Evolutionary conservation across 2,888 invertebrate species (phyloP), one percentile per base, ranked within the genome.

Genomic region (Cepaea hortensis): DNA sequence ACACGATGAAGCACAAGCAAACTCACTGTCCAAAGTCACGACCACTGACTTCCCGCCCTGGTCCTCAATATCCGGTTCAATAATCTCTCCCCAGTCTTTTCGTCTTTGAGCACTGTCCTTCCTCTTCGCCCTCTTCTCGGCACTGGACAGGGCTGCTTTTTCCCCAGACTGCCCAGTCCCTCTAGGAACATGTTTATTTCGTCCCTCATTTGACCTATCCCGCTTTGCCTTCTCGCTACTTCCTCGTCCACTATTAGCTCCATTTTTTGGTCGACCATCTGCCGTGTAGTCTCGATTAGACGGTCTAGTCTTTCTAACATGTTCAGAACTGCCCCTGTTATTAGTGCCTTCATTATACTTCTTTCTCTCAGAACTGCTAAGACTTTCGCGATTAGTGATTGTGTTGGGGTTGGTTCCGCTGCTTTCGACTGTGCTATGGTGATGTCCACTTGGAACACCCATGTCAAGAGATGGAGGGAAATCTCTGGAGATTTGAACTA

Each of bases 1-100:
- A 5, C n/a, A 6, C 23, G n/a, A 23, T 9, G 6, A 5, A n/a
- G 46, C 9, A 18, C 18, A 80, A 62, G 18, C 13, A 9, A 83
- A 84, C 76, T 84, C 23, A 84, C 84, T 76, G 35, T 76, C 15
- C 3, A 84, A 35, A 3, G 65, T 75, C 1, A 35, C 48, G 7
- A 46, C 84, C 7, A 76, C 84, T 3, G 84, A 84, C 13, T 15
- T 61, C 46, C 84, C 84, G 62, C 84, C 84, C 23, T 75, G 62
- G 35, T 76, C 62, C 73, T 76, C 84, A 48, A 76, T 76, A 20
- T 84, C 61, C 3, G 46, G 20, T 7, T 76, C 76, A 35, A 61
- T 62, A 23, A 7, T 15, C 3, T 83, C 82, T 3, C 18, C 5
- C 62, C 46, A 62, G 35, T 50, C 84, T 5, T n/a, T 11, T 65